Percentiles rank a stretch among this genome's conserved stretches.
phyloP scores from a whole-genome alignment of 2,888 invertebrate genomes.

The Seira sanloemensis region DNA sequence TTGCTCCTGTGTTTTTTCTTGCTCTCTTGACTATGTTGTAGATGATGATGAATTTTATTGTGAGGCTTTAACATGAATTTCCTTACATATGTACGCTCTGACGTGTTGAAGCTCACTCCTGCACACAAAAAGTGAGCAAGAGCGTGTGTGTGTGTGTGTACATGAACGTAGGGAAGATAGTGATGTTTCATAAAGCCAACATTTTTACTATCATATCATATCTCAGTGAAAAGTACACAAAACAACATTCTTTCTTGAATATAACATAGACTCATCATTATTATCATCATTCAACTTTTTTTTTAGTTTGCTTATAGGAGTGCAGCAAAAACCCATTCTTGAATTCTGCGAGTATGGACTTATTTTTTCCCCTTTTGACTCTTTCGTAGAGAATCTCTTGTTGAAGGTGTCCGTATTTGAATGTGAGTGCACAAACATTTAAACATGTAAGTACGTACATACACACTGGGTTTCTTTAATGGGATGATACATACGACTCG shows the following conservation, averaged over 20 bases:
- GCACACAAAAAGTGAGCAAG: neutral
- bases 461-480: neutral
- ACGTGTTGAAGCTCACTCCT: neutral
- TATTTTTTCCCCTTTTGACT: neutral
- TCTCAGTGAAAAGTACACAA: neutral
- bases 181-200: slow-evolving; percentile 1
- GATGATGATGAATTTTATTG: slow-evolving; percentile 12
- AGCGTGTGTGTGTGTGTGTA: too few species aligned
- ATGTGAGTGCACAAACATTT: too few species aligned
- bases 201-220: slow-evolving; percentile 10
- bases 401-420: neutral
- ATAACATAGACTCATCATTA: slow-evolving; percentile 14
- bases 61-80: neutral
- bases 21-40: neutral
- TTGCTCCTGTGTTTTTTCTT: neutral
- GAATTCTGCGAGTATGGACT: slow-evolving; percentile 1
- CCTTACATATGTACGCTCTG: neutral
- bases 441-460: neutral
- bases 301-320: neutral
- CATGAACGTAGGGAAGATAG: neutral
- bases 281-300: slow-evolving; percentile 11
- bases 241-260: slow-evolving; percentile 10
- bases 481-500: slow-evolving; percentile 3
- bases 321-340: neutral
- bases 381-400: too few species aligned